Base-by-base conservation (phyloP, 53 echinoderm and acorn worm genomes). In the Henricia sp. region DNA sequence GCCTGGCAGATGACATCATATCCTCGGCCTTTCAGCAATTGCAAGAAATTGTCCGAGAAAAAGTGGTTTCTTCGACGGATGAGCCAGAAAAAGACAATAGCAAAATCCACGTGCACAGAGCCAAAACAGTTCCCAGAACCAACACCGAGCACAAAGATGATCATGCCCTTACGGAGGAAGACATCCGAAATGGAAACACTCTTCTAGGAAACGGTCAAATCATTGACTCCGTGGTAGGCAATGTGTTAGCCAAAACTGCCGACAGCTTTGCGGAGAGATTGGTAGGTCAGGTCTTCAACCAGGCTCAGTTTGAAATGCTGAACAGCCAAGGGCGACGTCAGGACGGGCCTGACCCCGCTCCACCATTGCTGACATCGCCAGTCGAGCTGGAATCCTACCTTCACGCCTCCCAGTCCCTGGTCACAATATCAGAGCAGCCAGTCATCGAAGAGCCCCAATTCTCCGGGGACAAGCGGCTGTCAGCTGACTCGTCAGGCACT, bases 371-470 rank as follows among this genome's bases (percentile, higher is more conserved):
- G 33, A 67, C 76, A 37, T 66, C 51, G 8, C 75, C 86, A 26
- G 66, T 32, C n/a, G 41, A 60, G 32, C 38, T 80, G 29, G 80
- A 80, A 13, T 27, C 80, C 80, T 60, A 36, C 48, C 48, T 80
- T 62, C 80, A 78, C 70, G 37, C 85, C 77, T 63, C 90, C 50
- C 52, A 85, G 60, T 80, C 78, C 17, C 85, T 90, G 70, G 80
- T 80, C 33, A 80, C 80, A 9, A 80, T 80, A 39, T 80, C 80
- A 17, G 80, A 80, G 28, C 80, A 80, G 64, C 80, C 80, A 5
- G 80, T 34, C 2, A 80, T 80, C 4, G 37, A 62, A 34, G 80
- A 90, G 60, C 72, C 78, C 78, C 53, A 85, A 52, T 62, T 71
- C 70, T 38, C 71, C 23, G 55, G 90, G 63, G 41, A 73, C 76